Conservation (phyloP, 2,113 vertebrate genomes). For the Tragulus kanchil region DNA sequence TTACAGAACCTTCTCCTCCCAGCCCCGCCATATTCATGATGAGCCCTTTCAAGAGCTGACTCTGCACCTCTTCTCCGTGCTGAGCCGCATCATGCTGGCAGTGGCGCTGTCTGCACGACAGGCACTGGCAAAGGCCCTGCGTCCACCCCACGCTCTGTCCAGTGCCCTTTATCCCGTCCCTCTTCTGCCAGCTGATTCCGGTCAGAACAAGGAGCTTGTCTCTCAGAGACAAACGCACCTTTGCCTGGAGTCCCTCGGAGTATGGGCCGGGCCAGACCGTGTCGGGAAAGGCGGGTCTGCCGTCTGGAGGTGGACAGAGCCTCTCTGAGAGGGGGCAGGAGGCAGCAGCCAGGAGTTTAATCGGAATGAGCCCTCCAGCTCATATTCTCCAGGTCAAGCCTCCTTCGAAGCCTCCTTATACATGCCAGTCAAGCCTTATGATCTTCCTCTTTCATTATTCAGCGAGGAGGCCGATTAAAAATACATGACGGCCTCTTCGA, state of each 20-base stretch:
- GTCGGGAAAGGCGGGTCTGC: neutral
- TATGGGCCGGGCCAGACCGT: fast-evolving
- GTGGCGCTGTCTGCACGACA: neutral
- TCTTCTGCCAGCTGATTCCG: neutral
- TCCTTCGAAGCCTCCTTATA: conserved; percentile 85
- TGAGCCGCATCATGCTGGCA: fast-evolving
- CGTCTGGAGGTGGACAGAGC: neutral
- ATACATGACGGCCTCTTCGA: conserved; percentile 88
- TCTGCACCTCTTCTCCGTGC: fast-evolving
- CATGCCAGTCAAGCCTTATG: conserved; percentile 86
- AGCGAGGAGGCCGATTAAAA: conserved; percentile 87
- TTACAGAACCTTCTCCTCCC: neutral
- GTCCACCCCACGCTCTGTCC: neutral
- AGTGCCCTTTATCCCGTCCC: neutral
- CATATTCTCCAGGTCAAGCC: conserved; percentile 83
- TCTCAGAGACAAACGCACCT: neutral
- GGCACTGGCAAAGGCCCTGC: neutral
- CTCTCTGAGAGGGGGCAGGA: neutral
- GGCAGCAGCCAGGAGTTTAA: conserved; percentile 60
- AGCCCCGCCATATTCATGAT: too few relatives aligned
- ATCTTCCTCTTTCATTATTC: conserved; percentile 85
- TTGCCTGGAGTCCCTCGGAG: fast-evolving
- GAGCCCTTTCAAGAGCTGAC: fast-evolving
- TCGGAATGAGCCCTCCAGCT: conserved; percentile 84
- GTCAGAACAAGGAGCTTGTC: too few relatives aligned